Evolutionary conservation across 2,113 vertebrate species (phyloP), one percentile per base, ranked within the genome.

Genomic region (Lichenostomus cassidix): DNA sequence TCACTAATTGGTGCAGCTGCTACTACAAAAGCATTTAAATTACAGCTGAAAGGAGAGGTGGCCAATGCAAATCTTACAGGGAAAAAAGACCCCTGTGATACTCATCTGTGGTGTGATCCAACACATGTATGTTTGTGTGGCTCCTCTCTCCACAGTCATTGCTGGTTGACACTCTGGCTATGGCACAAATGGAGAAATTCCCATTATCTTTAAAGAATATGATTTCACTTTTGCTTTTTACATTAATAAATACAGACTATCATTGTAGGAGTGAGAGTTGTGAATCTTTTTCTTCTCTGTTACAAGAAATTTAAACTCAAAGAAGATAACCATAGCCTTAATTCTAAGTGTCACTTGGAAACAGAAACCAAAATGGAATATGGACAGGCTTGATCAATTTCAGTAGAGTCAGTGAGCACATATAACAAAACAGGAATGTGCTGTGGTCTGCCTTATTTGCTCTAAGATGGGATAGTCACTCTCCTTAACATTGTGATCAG

Each of bases 1-100:
- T 91, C 74, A 47, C 63, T 95, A 94, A 95, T 96, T 92, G 42
- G 59, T 90, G 87, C 78, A 93, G 93, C 65, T 95, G 93, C 82
- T 88, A 39, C 70, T 89, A 83, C 50, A 88, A 87, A 89, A 91
- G 29, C 75, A 85, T 82, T 89, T 82, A 42, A 71, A 70, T 92
- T 88, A 58, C 37, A 87, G 50, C 47, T 86, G 55, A 94, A 87
- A 95, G 62, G 24, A 87, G 82, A 92, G 71, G 46, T 80, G 27
- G 29, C 27, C 37, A 46, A 63, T 69, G 42, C 41, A 92, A 92
- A 95, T 74, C 67, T 85, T 58, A 46, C 1, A 33, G 13, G 41
- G 9, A 24, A 85, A 77, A 90, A 79, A 53, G 28, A 79, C 10
- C 11, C 9, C 46, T 50, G 23, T 20, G 21, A 67, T 62, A 92